These are phyloP conservation scores for Dryoscopus gambensis DNA, from an alignment of 2,113 vertebrate genomes.

Conservation along the genomic window DNA sequence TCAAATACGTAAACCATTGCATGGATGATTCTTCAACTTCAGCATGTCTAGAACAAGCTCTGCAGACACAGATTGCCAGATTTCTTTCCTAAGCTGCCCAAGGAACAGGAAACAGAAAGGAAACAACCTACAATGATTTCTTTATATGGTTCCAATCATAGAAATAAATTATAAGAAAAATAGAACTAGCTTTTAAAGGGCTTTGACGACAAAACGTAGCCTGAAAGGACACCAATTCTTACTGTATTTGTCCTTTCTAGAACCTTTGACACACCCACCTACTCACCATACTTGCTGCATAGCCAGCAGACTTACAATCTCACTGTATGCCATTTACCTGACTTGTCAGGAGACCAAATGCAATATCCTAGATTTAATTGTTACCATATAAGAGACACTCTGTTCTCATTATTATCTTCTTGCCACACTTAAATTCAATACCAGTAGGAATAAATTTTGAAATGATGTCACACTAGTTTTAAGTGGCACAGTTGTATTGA, in stretches of 20 bases:
- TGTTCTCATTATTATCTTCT: background rate
- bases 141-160: background rate
- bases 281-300: background rate
- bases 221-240: background rate
- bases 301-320: background rate
- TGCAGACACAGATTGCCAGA: background rate
- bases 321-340: accelerated
- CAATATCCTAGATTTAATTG: background rate
- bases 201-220: background rate
- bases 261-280: background rate
- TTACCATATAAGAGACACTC: background rate
- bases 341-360: background rate
- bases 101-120: background rate
- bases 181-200: background rate
- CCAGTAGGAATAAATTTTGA: background rate
- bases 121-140: background rate
- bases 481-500: background rate
- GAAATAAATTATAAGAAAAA: background rate
- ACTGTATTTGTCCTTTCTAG: background rate
- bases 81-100: background rate
- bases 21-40: background rate
- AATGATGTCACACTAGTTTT: background rate
- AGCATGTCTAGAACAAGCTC: background rate
- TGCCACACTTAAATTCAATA: background rate
- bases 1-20: background rate